Conservation (phyloP, 2,113 vertebrate species). For the Tachysurus vachellii region DNA sequence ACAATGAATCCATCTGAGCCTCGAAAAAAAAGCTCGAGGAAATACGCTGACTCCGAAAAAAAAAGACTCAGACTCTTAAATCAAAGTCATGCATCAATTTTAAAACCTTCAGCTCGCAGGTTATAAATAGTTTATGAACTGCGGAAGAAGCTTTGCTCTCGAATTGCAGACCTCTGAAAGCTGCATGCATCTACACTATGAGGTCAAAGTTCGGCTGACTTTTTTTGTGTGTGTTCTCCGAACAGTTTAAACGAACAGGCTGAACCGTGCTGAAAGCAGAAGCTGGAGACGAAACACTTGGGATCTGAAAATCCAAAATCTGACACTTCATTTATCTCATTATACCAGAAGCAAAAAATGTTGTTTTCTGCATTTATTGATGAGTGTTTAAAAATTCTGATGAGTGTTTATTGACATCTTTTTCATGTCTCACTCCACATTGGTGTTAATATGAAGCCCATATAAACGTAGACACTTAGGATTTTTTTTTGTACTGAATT, state of each 20-base stretch:
- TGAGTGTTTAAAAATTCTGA: too few species aligned
- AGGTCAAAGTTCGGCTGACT: background rate
- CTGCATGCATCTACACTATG: background rate
- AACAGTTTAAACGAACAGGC: conserved; percentile 3
- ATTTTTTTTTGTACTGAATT: too few species aligned
- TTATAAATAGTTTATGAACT: conserved; percentile 11
- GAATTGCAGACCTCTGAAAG: background rate
- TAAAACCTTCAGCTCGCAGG: background rate
- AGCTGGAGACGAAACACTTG: background rate
- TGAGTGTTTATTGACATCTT: too few species aligned
- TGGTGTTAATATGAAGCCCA: too few species aligned
- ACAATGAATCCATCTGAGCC: background rate
- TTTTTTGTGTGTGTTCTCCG: conserved; percentile 8
- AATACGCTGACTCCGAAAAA: background rate
- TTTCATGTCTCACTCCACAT: too few species aligned
- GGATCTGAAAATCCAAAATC: conserved; percentile 33
- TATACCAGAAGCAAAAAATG: too few species aligned
- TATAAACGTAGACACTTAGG: too few species aligned
- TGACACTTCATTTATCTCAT: too few species aligned
- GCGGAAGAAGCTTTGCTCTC: background rate
- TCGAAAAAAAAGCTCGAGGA: background rate
- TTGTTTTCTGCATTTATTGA: too few species aligned
- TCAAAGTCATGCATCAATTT: background rate
- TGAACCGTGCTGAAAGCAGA: conserved; percentile 34
- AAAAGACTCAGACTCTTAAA: background rate